Percentiles rank a stretch among this genome's conserved stretches.
Evolutionary conservation across 2,797 vertebrate species (phyloP).

Genomic region (Phoxinus dragarum): DNA sequence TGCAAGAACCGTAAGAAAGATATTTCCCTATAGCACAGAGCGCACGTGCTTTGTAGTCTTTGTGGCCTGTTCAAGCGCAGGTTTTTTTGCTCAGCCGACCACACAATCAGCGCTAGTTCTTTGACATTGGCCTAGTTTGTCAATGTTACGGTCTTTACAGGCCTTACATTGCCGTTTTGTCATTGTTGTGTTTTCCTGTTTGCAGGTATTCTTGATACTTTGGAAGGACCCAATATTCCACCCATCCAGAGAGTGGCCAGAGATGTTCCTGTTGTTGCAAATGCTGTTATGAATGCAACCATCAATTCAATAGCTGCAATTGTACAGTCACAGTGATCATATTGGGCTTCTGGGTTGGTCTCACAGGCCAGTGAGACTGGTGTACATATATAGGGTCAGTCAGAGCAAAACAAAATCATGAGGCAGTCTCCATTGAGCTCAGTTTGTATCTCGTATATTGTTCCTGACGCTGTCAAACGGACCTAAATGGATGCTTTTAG

Average conservation of each 20-base stretch:
- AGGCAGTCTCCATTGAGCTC: background rate
- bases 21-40: too few relatives aligned
- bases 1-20: too few relatives aligned
- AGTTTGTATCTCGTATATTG: slow-evolving; percentile 25
- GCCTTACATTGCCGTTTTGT: background rate
- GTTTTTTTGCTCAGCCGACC: too few relatives aligned
- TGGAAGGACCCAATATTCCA: slow-evolving; percentile 86
- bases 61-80: too few relatives aligned
- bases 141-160: background rate
- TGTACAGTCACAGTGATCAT: slow-evolving; percentile 62
- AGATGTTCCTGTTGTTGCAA: slow-evolving; percentile 82
- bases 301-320: slow-evolving; percentile 66
- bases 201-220: slow-evolving; percentile 89
- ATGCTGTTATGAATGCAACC: slow-evolving; percentile 79
- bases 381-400: slow-evolving; percentile 26
- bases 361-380: too few relatives aligned
- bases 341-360: slow-evolving; percentile 24
- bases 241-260: slow-evolving; percentile 93
- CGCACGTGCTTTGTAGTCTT: too few relatives aligned
- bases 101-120: background rate
- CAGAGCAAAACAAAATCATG: slow-evolving; percentile 28
- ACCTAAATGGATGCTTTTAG: slow-evolving; percentile 14
- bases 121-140: background rate
- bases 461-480: background rate
- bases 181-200: slow-evolving; percentile 43